Base-by-base conservation (phyloP, 1,140 invertebrate species). In the Nephila pilipes region DNA sequence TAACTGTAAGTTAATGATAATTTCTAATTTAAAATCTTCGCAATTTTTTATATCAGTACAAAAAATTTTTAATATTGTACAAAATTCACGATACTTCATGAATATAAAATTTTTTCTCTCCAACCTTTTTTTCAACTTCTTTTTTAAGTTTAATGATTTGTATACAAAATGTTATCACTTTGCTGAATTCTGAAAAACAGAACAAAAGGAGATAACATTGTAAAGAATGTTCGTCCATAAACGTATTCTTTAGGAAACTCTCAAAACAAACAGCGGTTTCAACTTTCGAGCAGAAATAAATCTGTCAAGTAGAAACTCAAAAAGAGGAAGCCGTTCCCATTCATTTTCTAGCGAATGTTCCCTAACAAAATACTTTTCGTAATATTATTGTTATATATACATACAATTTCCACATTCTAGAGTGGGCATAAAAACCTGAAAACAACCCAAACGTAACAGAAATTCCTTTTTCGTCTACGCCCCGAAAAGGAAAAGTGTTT, bases 351-450 rank as follows among this genome's bases (percentile, higher is more conserved):
- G 80, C n/a, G 22, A 81, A 46, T 81, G 80, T 55, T 20, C 80
- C 46, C 16, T 54, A 46, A 46, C 36, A 55, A 81, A 81, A 81
- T 29, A 55, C 80, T 81, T 38, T 81, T 81, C 20, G n/a, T 81
- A 81, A 55, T 81, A 81, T 54, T 81, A 55, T 55, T 54, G 80
- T 81, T 81, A 81, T 81, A 81, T 81, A 81, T 81, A 81, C 80
- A 55, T 54, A 81, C 80, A 81, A 46, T 54, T 55, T 54, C 38
- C 80, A 46, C 46, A 54, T 55, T 81, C 80, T 81, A 81, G 36
- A 55, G 46, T 46, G 38, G 38, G 80, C 80, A 81, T 81, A 81
- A 81, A 81, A 81, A 81, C 38, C 38, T 36, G 80, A 81, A 81
- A 81, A 81, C 80, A 81, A 55, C 80, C 80, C 80, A 81, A 81